These are phyloP conservation scores for Poecilia latipinna DNA, from an alignment of 2,113 vertebrate species.

Conservation along the genomic window DNA sequence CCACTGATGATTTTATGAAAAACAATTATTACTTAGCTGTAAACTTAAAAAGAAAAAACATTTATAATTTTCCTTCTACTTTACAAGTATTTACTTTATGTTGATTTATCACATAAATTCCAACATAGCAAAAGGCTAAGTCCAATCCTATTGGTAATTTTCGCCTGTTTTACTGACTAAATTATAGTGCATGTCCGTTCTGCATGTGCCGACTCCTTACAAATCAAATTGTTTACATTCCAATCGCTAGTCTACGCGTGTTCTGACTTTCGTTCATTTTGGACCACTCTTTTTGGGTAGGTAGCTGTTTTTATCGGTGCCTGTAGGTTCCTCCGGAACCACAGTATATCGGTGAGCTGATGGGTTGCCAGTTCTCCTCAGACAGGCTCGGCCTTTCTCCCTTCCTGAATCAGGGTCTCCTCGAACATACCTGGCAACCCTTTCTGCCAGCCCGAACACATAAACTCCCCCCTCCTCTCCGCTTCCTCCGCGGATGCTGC, in stretches of 20 bases:
- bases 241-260: background rate
- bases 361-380: conserved; percentile 52
- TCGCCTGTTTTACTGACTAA: background rate
- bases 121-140: too few relatives aligned
- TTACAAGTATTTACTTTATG: too few relatives aligned
- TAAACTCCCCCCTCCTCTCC: conserved; percentile 52
- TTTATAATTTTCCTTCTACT: too few relatives aligned
- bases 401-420: background rate
- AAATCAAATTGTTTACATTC: background rate
- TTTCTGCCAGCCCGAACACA: conserved; percentile 54
- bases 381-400: background rate
- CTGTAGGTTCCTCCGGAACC: background rate
- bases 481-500: conserved; percentile 76
- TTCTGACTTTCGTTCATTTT: background rate
- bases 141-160: background rate
- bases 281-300: background rate
- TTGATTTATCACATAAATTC: too few relatives aligned
- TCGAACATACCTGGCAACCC: conserved; percentile 62
- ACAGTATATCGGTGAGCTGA: background rate
- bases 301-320: background rate
- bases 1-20: too few relatives aligned
- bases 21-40: too few relatives aligned
- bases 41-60: too few relatives aligned
- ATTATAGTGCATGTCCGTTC: background rate
- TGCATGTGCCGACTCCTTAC: background rate